These are phyloP conservation scores for Lacerta viridis DNA, from an alignment of 2,797 vertebrate species.

Conservation along the genomic window DNA sequence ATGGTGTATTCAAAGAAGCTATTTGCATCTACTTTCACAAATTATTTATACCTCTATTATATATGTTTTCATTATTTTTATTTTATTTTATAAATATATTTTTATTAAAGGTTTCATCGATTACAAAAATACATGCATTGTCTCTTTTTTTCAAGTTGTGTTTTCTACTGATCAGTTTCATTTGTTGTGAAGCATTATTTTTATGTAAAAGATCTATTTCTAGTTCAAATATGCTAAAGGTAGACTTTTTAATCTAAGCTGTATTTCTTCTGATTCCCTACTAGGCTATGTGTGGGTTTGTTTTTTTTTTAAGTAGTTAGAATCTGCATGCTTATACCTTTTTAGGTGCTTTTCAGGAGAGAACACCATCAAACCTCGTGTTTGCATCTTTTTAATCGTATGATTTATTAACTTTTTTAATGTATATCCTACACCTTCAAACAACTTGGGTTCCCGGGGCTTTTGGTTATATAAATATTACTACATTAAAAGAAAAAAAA, in stretches of 20 bases:
- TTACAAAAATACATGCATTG: too few relatives aligned
- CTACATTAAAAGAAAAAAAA: not conserved
- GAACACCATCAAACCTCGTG: not conserved
- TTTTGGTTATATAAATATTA: not conserved
- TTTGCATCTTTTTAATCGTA: not conserved
- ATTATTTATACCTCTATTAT: not conserved
- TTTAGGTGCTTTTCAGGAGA: not conserved
- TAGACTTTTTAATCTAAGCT: not conserved
- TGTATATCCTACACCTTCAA: too few relatives aligned
- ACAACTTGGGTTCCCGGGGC: not conserved
- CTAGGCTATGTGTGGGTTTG: too few relatives aligned
- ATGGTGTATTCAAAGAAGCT: not conserved
- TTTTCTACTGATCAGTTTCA: too few relatives aligned
- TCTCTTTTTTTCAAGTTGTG: too few relatives aligned
- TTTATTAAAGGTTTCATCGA: too few relatives aligned
- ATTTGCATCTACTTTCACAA: not conserved
- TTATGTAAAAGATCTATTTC: slow-evolving; percentile 1
- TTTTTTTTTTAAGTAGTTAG: not conserved
- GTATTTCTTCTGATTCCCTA: too few relatives aligned
- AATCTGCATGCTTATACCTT: not conserved
- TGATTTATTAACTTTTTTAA: not conserved
- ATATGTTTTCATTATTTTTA: too few relatives aligned
- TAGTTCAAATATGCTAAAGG: not conserved
- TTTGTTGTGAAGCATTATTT: not conserved
- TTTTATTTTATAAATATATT: too few relatives aligned